A percentile compares a stretch with the other conserved stretches of the same genome.
phyloP scores from a whole-genome alignment of 2,113 vertebrate species.

The Illadopsis cleaveri region DNA sequence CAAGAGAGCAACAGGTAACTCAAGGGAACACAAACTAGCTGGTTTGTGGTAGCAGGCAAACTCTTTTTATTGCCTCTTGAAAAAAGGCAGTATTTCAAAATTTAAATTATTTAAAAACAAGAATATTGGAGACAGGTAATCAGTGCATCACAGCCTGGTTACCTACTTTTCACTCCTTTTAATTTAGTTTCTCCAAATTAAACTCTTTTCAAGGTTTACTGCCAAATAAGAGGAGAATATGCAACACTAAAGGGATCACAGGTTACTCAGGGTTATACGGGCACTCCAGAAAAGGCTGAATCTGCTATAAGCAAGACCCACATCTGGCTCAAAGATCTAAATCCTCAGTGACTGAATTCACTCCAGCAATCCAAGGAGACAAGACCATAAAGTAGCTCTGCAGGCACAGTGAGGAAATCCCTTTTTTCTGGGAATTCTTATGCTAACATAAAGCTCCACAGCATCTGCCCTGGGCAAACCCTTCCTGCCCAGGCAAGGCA shows the following conservation, averaged over 20 bases:
- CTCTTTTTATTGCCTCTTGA: neutral
- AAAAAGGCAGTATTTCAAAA: neutral
- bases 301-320: neutral
- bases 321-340: neutral
- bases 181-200: neutral
- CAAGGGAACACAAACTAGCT: neutral
- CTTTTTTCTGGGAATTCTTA: neutral
- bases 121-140: neutral
- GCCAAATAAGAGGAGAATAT: neutral
- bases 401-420: neutral
- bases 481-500: neutral
- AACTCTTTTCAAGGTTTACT: neutral
- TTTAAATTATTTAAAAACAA: neutral
- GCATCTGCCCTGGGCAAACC: neutral
- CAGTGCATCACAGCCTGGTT: neutral
- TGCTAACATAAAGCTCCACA: neutral
- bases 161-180: neutral
- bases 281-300: neutral
- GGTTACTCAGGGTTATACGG: neutral
- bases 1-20: neutral
- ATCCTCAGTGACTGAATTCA: neutral
- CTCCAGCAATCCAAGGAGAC: neutral
- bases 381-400: neutral
- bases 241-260: neutral
- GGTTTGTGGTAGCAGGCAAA: neutral